These are phyloP conservation scores for Zelleria hepariella DNA, from an alignment of 2,888 invertebrate species.

Conservation along the genomic window DNA sequence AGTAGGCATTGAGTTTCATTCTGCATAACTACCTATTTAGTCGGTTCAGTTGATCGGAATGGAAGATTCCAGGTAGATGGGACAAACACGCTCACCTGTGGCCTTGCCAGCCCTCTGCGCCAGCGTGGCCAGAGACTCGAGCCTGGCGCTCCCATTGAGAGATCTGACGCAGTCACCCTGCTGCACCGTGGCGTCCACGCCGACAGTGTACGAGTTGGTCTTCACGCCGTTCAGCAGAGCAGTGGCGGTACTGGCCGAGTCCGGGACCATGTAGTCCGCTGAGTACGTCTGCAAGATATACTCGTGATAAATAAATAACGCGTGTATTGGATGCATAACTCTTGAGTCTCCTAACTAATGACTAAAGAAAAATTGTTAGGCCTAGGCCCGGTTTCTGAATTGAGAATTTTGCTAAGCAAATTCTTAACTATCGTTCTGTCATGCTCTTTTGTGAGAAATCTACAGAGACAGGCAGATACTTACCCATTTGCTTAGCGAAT, in stretches of 20 bases:
- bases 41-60: background rate
- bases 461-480: no score
- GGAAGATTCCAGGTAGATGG: no score
- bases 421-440: no score
- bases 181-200: conserved; percentile 79
- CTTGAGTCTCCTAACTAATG: no score
- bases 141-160: conserved; percentile 70
- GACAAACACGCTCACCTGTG: conserved; percentile 70
- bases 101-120: conserved; percentile 83
- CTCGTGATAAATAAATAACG: no score
- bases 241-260: conserved; percentile 91
- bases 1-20: no score
- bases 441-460: no score
- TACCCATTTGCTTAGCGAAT: no score
- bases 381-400: no score
- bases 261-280: conserved; percentile 88
- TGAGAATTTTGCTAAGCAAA: no score
- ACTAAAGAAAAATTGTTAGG: no score
- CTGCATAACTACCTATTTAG: background rate
- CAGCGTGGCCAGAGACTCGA: conserved; percentile 78
- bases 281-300: conserved; percentile 81
- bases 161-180: conserved; percentile 74
- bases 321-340: no score
- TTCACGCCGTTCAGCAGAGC: conserved; percentile 90
- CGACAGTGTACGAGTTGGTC: conserved; percentile 83